These are phyloP conservation scores for Thalassaphorura encarpata DNA, from an alignment of 1,140 invertebrate genomes.

Conservation along the genomic window DNA sequence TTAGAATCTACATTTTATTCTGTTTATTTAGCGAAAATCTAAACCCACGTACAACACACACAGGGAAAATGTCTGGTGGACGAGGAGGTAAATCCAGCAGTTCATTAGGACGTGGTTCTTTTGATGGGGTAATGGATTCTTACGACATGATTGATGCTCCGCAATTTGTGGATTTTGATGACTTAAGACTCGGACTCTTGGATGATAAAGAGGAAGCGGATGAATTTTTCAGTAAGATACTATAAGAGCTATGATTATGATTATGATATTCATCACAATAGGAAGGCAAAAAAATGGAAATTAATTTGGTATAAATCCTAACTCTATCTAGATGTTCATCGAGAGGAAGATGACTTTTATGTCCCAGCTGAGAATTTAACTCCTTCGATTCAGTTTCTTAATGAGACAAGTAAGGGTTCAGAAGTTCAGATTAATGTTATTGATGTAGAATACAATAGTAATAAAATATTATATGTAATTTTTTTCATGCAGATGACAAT, in stretches of 20 bases:
- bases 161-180: constrained; percentile 14
- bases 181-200: background rate
- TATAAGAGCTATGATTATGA: background rate
- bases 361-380: constrained; percentile 3
- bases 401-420: too few relatives aligned
- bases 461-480: too few relatives aligned
- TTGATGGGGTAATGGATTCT: too few relatives aligned
- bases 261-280: background rate
- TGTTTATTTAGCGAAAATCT: too few relatives aligned
- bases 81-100: too few relatives aligned
- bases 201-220: constrained; percentile 10
- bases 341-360: constrained; percentile 13
- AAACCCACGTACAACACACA: too few relatives aligned
- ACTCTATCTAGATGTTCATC: constrained; percentile 9
- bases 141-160: constrained; percentile 17
- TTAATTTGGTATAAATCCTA: background rate
- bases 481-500: too few relatives aligned
- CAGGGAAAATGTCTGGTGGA: too few relatives aligned
- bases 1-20: too few relatives aligned
- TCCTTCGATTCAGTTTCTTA: constrained; percentile 7
- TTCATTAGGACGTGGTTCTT: too few relatives aligned
- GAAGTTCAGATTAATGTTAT: too few relatives aligned
- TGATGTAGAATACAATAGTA: too few relatives aligned
- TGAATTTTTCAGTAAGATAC: constrained; percentile 9
- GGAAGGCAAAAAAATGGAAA: background rate